Evolutionary conservation across 2,113 vertebrate species (phyloP).

Genomic region (Chaetura pelagica): DNA sequence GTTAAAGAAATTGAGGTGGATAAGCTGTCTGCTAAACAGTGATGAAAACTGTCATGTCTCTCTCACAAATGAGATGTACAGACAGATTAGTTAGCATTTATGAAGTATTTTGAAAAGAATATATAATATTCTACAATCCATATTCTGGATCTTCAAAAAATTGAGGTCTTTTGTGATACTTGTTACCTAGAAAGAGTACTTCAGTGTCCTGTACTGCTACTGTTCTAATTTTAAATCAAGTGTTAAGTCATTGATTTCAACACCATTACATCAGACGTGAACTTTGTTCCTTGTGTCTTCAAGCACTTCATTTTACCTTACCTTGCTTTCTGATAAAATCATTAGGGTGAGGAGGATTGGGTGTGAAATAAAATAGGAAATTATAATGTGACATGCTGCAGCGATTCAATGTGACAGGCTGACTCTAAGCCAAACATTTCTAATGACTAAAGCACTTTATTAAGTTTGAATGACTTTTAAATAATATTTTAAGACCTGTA

Average conservation of each 20-base stretch:
- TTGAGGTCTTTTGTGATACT: not conserved
- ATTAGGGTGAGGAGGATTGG: not conserved
- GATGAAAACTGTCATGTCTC: not conserved
- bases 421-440: not conserved
- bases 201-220: not conserved
- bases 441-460: not conserved
- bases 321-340: constrained; percentile 7
- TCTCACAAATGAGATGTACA: not conserved
- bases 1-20: not conserved
- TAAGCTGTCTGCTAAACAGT: not conserved
- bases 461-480: not conserved
- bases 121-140: not conserved
- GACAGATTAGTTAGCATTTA: not conserved
- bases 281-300: not conserved
- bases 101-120: not conserved
- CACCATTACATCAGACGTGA: not conserved
- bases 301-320: not conserved
- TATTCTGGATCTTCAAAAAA: not conserved
- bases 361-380: constrained; percentile 18
- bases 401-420: not conserved
- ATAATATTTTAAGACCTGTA: not conserved
- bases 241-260: not conserved
- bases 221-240: not conserved
- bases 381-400: not conserved
- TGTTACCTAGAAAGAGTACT: not conserved